Percentiles rank a stretch among this genome's conserved stretches.
These are phyloP conservation scores for Yponomeuta malinellus DNA, from an alignment of 2,888 invertebrate species.

Conservation along the genomic window DNA sequence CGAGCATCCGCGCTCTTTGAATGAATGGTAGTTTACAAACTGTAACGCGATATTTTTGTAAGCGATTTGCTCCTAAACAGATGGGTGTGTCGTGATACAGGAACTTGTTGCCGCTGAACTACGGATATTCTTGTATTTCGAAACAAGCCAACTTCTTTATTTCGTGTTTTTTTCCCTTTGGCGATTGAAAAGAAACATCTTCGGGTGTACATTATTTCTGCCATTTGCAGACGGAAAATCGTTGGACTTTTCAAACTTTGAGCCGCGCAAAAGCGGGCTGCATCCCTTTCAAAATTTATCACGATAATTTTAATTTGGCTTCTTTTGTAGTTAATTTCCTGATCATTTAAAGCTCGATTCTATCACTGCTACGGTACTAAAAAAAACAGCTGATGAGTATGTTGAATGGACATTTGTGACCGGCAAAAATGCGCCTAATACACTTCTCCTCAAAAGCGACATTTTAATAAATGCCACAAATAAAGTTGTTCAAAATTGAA, in stretches of 20 bases:
- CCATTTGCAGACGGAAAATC: neutral
- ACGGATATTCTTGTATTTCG: conserved; percentile 34
- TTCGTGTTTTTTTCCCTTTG: neutral
- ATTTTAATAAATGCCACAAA: too few species aligned
- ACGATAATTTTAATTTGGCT: too few species aligned
- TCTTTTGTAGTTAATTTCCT: too few species aligned
- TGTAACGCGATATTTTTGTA: conserved; percentile 67
- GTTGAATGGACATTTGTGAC: too few species aligned
- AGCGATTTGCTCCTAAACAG: conserved; percentile 61
- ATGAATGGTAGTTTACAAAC: conserved; percentile 35
- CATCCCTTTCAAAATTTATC: too few species aligned
- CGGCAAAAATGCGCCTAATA: too few species aligned
- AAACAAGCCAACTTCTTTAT: conserved; percentile 3
- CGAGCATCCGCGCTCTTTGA: conserved; percentile 51
- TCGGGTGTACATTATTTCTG: neutral
- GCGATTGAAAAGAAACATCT: neutral
- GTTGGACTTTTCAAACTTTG: neutral
- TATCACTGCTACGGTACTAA: too few species aligned
- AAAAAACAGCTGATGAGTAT: too few species aligned
- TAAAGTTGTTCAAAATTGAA: neutral
- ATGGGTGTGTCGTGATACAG: conserved; percentile 64
- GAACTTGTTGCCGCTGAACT: conserved; percentile 62
- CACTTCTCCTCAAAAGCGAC: too few species aligned
- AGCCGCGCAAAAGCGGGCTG: too few species aligned
- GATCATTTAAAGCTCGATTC: too few species aligned